Evolutionary conservation across 2,888 invertebrate genomes (phyloP).

Genomic region (Euphydryas editha): DNA sequence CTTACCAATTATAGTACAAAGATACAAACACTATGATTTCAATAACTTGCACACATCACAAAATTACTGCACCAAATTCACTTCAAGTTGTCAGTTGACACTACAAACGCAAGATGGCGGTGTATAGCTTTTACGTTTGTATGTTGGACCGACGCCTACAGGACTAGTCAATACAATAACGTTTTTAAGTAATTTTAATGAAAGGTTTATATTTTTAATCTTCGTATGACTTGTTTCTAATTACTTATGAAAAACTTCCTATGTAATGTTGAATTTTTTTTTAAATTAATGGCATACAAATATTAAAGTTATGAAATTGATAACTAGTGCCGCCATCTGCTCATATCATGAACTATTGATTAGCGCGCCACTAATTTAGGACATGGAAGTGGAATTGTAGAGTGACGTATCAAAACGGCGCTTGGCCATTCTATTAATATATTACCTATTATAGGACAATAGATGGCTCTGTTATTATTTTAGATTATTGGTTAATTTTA

Average conservation of each 20-base stretch:
- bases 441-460: constrained; percentile 52
- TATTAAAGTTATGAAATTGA: constrained; percentile 38
- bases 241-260: constrained; percentile 8
- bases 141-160: constrained; percentile 32
- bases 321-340: constrained; percentile 68
- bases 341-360: constrained; percentile 60
- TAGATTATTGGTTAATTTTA: neutral
- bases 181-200: constrained; percentile 17
- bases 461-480: constrained; percentile 60
- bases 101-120: constrained; percentile 78
- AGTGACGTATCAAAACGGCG: constrained; percentile 56
- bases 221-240: neutral
- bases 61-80: constrained; percentile 66
- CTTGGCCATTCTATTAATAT: constrained; percentile 52
- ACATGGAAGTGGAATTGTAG: constrained; percentile 45
- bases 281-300: neutral
- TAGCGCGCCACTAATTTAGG: constrained; percentile 62
- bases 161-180: constrained; percentile 38
- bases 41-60: constrained; percentile 62
- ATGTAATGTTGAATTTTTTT: neutral
- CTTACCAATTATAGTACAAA: constrained; percentile 69
- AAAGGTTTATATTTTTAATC: neutral
- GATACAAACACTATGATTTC: constrained; percentile 62
- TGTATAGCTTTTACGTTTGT: constrained; percentile 55
- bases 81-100: constrained; percentile 78